A percentile compares a stretch with the other conserved stretches of the same genome.
phyloP scores from a whole-genome alignment of 2,113 vertebrate species.

The Stictonetta naevosa region DNA sequence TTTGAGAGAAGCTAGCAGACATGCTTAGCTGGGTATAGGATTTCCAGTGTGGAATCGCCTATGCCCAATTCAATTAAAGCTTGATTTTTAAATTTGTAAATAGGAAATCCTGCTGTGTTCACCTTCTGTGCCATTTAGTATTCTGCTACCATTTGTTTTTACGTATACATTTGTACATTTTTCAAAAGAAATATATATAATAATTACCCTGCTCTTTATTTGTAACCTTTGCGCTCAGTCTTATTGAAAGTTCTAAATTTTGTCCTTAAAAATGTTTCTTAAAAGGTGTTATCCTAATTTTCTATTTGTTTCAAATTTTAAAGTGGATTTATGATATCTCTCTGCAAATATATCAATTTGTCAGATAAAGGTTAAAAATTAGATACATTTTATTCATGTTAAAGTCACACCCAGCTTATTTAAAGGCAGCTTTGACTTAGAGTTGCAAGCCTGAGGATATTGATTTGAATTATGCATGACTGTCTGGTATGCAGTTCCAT shows the following conservation, averaged over 20 bases:
- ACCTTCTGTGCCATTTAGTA: not conserved
- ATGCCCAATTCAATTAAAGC: slow-evolving; percentile 4
- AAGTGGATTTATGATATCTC: slow-evolving; percentile 64
- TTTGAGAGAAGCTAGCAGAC: not conserved
- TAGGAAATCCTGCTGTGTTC: not conserved
- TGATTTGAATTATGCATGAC: slow-evolving; percentile 86
- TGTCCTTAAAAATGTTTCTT: slow-evolving; percentile 35
- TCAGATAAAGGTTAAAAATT: slow-evolving; percentile 79
- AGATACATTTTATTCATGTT: slow-evolving; percentile 78
- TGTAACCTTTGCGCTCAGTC: not conserved
- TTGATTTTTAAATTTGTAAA: slow-evolving; percentile 33
- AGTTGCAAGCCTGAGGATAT: slow-evolving; percentile 83
- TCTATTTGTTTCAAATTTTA: slow-evolving; percentile 55
- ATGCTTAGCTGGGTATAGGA: not conserved
- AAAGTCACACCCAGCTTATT: slow-evolving; percentile 81
- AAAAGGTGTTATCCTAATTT: not conserved
- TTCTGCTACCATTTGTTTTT: slow-evolving; percentile 1
- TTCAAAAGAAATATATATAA: not conserved
- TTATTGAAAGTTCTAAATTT: slow-evolving; percentile 32
- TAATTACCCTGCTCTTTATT: not conserved
- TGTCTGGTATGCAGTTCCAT: slow-evolving; percentile 82
- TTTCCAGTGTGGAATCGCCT: slow-evolving; percentile 33
- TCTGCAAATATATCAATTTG: slow-evolving; percentile 74
- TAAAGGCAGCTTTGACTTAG: slow-evolving; percentile 81
- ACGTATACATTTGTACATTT: not conserved